These are phyloP conservation scores for Poecilia wingei DNA, from an alignment of 2,797 vertebrate genomes.

Conservation along the genomic window DNA sequence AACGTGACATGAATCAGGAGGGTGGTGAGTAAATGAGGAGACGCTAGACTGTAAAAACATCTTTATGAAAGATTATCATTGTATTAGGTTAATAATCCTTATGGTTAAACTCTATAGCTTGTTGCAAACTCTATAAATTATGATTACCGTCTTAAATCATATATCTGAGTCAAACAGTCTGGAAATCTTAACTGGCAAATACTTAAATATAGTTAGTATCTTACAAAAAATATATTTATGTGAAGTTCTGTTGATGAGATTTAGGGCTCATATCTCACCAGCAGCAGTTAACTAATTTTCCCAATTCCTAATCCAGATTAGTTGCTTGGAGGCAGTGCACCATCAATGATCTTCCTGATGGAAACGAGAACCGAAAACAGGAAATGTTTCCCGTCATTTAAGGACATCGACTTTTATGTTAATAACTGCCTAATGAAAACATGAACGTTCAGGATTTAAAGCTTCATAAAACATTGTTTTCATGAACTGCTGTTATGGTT, in stretches of 20 bases:
- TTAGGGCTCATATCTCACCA: neutral
- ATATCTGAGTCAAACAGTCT: conserved; percentile 46
- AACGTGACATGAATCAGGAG: conserved; percentile 32
- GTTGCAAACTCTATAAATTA: neutral
- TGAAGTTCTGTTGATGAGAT: neutral
- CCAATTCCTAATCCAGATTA: neutral
- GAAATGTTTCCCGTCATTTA: neutral
- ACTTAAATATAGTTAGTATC: conserved; percentile 2
- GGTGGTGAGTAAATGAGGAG: conserved; percentile 43
- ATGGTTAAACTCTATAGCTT: conserved; percentile 17
- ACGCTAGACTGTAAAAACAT: conserved; percentile 29
- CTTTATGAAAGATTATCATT: conserved; percentile 8
- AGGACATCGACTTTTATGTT: neutral
- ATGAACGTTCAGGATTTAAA: neutral
- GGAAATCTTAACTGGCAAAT: conserved; percentile 16
- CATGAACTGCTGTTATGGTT: neutral
- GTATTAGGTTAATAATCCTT: conserved; percentile 19
- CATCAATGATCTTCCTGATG: neutral
- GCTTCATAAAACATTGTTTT: neutral
- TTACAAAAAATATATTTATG: neutral
- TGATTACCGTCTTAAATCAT: conserved; percentile 14
- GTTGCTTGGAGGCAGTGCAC: neutral
- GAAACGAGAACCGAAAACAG: neutral
- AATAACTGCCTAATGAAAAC: neutral
- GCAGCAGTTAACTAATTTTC: neutral